These are phyloP conservation scores for Remorina albescens DNA, from an alignment of 2,797 vertebrate species.

Conservation along the genomic window DNA sequence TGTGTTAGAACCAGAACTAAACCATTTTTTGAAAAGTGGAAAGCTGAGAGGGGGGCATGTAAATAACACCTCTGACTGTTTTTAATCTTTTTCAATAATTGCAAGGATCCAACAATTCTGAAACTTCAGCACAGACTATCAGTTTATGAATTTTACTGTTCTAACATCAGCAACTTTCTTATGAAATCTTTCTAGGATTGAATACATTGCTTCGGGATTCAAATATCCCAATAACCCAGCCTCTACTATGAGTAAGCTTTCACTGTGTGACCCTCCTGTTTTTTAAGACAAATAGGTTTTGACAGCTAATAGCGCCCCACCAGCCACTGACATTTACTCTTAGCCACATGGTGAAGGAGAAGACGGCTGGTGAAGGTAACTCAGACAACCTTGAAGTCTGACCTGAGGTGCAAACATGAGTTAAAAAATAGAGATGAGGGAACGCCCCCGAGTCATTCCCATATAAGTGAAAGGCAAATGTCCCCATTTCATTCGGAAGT, in stretches of 20 bases:
- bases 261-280: constrained; percentile 57
- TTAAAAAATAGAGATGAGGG: neutral
- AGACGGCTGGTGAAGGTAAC: constrained; percentile 51
- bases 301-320: constrained; percentile 73
- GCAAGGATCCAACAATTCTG: neutral
- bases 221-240: neutral
- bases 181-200: constrained; percentile 1
- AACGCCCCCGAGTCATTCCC: constrained; percentile 3
- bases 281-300: constrained; percentile 70
- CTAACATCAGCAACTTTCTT: constrained; percentile 1
- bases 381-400: constrained; percentile 58
- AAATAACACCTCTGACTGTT: neutral
- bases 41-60: neutral
- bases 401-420: constrained; percentile 34
- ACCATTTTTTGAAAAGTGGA: neutral
- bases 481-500: neutral
- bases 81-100: neutral
- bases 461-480: neutral
- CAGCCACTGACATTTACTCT: constrained; percentile 79
- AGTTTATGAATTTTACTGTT: neutral
- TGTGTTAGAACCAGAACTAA: too few relatives aligned
- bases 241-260: constrained; percentile 35
- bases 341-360: constrained; percentile 46
- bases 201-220: neutral
- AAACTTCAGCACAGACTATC: neutral